A percentile compares a stretch with the other conserved stretches of the same genome.
These are phyloP conservation scores for Sarcophaga subvicina DNA, from an alignment of 2,888 invertebrate species.

Conservation along the genomic window DNA sequence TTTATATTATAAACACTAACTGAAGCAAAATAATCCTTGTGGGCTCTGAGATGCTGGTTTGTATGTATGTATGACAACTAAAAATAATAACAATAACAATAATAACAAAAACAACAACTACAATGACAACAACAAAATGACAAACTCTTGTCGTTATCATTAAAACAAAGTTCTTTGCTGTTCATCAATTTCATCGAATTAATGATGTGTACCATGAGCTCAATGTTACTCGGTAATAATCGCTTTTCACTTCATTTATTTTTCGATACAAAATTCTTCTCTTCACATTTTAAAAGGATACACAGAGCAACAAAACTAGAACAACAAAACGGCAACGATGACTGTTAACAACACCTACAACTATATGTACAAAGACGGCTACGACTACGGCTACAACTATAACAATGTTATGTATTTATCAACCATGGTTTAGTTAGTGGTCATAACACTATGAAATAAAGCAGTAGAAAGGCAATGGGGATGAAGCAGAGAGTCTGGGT, in stretches of 20 bases:
- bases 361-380: constrained; percentile 15
- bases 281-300: constrained; percentile 9
- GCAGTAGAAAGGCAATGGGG: background rate
- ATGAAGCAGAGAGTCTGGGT: background rate
- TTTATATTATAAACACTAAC: background rate
- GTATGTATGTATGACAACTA: background rate
- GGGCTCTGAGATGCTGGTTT: background rate
- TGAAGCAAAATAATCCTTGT: constrained; percentile 8
- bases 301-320: constrained; percentile 17
- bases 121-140: constrained; percentile 26
- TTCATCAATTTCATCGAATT: constrained; percentile 70
- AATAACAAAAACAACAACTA: background rate
- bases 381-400: background rate
- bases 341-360: constrained; percentile 13
- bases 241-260: constrained; percentile 72
- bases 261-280: constrained; percentile 49
- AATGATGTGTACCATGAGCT: constrained; percentile 72
- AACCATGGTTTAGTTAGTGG: constrained; percentile 55
- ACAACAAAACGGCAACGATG: background rate
- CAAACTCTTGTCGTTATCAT: constrained; percentile 65
- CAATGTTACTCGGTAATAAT: constrained; percentile 71
- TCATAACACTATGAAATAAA: constrained; percentile 31
- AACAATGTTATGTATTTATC: constrained; percentile 32
- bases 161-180: constrained; percentile 65
- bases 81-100: background rate